Base-by-base conservation (phyloP, 2,113 vertebrate genomes). In the Pomatostomus ruficeps region DNA sequence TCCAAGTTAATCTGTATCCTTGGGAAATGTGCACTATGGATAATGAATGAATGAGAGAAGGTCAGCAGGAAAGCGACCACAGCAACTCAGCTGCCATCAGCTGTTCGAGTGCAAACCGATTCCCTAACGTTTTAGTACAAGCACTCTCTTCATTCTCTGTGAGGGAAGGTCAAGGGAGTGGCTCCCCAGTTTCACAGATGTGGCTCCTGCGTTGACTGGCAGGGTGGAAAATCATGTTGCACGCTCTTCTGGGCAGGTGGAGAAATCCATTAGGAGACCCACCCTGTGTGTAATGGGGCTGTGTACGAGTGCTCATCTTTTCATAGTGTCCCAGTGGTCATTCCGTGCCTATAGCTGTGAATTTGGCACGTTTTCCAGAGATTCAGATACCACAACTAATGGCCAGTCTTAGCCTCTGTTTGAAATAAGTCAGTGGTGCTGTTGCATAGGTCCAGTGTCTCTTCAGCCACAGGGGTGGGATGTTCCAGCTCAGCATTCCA, bases 121-220 rank as follows among this genome's bases (percentile, higher is more conserved):
- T 95, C 91, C 91, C 79, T 62, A 7, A n/a, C 49, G 87, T 22
- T 62, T 94, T 43, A 26, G 33, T 83, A 38, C 38, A 59, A 83
- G 51, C 36, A 13, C 35, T 89, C 36, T 84, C 3, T 29, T 24
- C 12, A 2, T 57, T 55, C 46, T 33, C 8, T 14, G 51, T 16
- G 49, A 85, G n/a, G 24, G n/a, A 42, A 85, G 88, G 54, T 65
- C n/a, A 55, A 38, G 72, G 36, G 63, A 68, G 71, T 38, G 29
- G 55, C 63, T 94, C 57, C n/a, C 14, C 43, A 0, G 38, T 57
- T 29, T 40, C 40, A 67, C 75, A 88, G 88, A 85, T 92, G 91
- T 63, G 94, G 17, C 73, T 88, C 59, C 48, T 89, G 67, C 4
- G 5, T 61, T 91, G 90, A 90, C 65, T 77, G 92, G 26, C 85